These are phyloP conservation scores for Clarias gariepinus DNA, from an alignment of 2,113 vertebrate genomes.

Conservation along the genomic window DNA sequence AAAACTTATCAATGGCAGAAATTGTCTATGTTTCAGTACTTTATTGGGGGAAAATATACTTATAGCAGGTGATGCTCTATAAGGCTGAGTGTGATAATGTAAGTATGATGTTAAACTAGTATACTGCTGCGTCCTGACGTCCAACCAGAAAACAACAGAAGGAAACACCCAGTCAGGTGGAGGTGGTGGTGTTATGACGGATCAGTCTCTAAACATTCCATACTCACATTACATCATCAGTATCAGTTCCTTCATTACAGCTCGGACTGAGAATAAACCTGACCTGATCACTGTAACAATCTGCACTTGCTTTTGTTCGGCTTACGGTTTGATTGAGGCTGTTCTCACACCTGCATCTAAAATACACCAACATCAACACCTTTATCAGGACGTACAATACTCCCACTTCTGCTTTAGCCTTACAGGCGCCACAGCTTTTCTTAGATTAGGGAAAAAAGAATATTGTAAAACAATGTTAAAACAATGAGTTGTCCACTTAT, in stretches of 20 bases:
- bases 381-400: neutral
- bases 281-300: neutral
- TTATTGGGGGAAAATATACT: neutral
- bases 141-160: neutral
- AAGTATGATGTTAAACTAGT: neutral
- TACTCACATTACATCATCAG: neutral
- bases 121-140: neutral
- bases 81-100: neutral
- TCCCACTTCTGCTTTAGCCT: conserved; percentile 39
- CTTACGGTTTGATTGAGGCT: neutral
- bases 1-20: neutral
- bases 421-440: neutral
- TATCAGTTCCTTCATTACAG: neutral
- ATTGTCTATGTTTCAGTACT: neutral
- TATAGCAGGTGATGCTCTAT: neutral
- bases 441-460: neutral
- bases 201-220: too few relatives aligned
- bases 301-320: neutral
- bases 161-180: neutral
- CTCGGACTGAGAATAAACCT: neutral
- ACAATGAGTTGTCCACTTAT: neutral
- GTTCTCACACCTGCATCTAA: neutral
- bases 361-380: conserved; percentile 9
- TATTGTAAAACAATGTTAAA: neutral
- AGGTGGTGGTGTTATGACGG: too few relatives aligned